Base-by-base conservation (phyloP, 2,113 vertebrate species). In the Neopipo cinnamomea region DNA sequence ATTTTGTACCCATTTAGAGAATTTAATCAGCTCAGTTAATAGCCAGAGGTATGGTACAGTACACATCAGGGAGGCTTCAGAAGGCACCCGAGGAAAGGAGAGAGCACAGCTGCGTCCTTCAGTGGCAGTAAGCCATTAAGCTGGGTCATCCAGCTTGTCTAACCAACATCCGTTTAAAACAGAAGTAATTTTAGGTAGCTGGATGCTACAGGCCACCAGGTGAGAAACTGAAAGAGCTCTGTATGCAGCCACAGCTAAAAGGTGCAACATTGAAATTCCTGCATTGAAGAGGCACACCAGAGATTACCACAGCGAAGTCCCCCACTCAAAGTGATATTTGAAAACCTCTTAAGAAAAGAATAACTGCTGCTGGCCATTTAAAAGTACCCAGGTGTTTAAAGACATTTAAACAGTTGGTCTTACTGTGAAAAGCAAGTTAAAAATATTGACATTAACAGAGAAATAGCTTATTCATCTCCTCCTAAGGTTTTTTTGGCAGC, bases 341-440 rank as follows among this genome's bases (percentile, higher is more conserved):
- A 85, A 88, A 94, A 62, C 11, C 50, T 74, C 59, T 96, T 78
- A 89, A 62, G 58, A 56, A 82, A 93, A 76, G 46, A 82, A 52
- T 56, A 92, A 85, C 65, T 86, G 56, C 91, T 91, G 30, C 71
- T 89, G 77, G 82, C 30, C 75, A 76, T 91, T 94, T 93, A 85
- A 91, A 89, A 86, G 49, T 76, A 83, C 20, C 37, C 31, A 73
- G 50, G 46, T 42, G 78, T 94, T 70, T 85, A 93, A 90, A 86
- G 74, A 76, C n/a, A 61, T 78, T 85, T 89, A 96, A 96, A 88
- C 27, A 44, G 35, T 70, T 28, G 44, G 14, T 35, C 55, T 83
- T 55, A 71, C 37, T 71, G 35, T 39, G 47, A 89, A 89, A 94
- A 82, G 8, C 31, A 41, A 67, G 72, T 61, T 58, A 47, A 93